Conservation (phyloP, 2,113 vertebrate genomes). For the Petromus typicus region DNA sequence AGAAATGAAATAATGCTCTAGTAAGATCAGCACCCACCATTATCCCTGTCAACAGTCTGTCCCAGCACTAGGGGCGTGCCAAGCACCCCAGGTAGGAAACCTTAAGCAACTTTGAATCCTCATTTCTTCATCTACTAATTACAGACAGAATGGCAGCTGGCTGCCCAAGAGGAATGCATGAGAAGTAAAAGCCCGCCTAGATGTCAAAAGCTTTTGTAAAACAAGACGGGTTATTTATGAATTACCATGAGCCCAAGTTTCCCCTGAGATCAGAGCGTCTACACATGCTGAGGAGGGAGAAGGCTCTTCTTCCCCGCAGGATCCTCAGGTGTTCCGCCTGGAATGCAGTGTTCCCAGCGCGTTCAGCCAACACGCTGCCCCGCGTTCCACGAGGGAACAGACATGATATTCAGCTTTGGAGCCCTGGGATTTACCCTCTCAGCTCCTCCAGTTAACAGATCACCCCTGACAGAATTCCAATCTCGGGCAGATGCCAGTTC, state of each 20-base stretch:
- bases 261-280: neutral
- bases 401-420: constrained; percentile 2
- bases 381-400: neutral
- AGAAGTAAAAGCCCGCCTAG: neutral
- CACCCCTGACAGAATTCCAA: neutral
- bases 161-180: neutral
- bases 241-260: neutral
- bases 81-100: neutral
- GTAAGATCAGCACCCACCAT: neutral
- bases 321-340: neutral
- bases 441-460: neutral
- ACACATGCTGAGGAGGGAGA: neutral
- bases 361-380: neutral
- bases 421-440: neutral
- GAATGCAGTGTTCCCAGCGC: neutral
- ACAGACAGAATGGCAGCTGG: neutral
- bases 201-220: neutral
- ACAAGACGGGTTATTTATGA: neutral
- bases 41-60: neutral
- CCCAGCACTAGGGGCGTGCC: neutral
- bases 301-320: neutral
- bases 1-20: neutral
- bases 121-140: neutral
- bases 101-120: neutral
- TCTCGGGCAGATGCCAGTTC: neutral